These are phyloP conservation scores for Aleiodes leptofemur DNA, from an alignment of 2,888 invertebrate species.

Conservation along the genomic window DNA sequence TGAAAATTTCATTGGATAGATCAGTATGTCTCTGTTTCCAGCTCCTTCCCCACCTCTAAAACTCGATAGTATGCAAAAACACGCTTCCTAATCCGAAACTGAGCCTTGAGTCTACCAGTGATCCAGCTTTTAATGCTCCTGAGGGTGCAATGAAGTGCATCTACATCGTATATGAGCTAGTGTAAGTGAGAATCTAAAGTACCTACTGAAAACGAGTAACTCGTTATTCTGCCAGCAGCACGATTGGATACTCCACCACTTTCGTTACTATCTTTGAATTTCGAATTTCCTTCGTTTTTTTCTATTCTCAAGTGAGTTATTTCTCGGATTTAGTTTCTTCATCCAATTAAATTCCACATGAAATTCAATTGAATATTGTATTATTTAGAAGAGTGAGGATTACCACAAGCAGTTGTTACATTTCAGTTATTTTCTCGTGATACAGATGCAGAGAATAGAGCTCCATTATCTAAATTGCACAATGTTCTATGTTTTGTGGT, in stretches of 20 bases:
- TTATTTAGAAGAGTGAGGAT: too few relatives aligned
- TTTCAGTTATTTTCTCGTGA: too few relatives aligned
- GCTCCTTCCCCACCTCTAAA: neutral
- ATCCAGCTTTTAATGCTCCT: constrained; percentile 27
- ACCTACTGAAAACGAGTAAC: neutral
- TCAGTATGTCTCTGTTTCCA: too few relatives aligned
- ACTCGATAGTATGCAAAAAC: constrained; percentile 36
- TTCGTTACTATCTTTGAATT: too few relatives aligned
- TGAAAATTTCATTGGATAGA: neutral
- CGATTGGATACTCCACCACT: neutral
- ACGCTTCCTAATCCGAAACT: constrained; percentile 42
- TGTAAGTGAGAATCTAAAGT: constrained; percentile 7
- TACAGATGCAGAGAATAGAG: too few relatives aligned
- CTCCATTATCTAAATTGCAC: neutral
- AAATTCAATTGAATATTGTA: too few relatives aligned
- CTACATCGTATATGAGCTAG: constrained; percentile 2
- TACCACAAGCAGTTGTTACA: too few relatives aligned
- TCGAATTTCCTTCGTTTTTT: too few relatives aligned
- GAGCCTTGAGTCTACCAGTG: constrained; percentile 23
- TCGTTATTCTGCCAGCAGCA: neutral
- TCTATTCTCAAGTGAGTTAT: too few relatives aligned
- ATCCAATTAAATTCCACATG: too few relatives aligned
- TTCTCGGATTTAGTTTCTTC: too few relatives aligned
- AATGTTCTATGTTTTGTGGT: neutral
- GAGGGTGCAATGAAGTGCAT: constrained; percentile 31